phyloP scores from a whole-genome alignment of 2,113 vertebrate species.

The Ifrita kowaldi region DNA sequence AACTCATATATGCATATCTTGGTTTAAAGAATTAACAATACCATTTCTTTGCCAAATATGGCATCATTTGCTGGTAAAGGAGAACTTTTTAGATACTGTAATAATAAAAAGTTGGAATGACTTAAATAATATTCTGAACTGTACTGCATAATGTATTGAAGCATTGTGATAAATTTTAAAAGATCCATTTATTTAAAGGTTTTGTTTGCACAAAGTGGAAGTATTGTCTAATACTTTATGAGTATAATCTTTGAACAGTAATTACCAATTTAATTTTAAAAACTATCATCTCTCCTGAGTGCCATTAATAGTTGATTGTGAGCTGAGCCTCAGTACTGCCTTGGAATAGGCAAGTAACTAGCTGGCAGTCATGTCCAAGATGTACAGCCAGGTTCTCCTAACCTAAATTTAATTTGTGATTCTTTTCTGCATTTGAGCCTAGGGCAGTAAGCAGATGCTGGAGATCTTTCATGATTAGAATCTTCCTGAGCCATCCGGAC shows the following conservation, averaged over 20 bases:
- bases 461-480: background rate
- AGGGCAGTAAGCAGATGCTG: constrained; percentile 10
- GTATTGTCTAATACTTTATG: background rate
- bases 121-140: background rate
- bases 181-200: background rate
- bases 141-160: background rate
- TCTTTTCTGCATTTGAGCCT: background rate
- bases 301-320: background rate
- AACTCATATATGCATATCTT: background rate
- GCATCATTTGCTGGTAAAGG: background rate
- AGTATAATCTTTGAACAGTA: background rate
- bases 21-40: background rate
- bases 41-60: background rate
- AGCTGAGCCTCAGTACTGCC: background rate
- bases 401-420: background rate
- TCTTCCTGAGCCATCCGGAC: background rate
- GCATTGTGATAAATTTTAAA: background rate
- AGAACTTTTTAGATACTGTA: background rate
- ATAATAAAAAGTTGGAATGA: background rate
- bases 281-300: background rate
- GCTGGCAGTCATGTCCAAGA: background rate
- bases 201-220: background rate
- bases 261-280: background rate
- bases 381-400: background rate
- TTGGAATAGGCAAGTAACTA: background rate